Evolutionary conservation across 2,888 invertebrate species (phyloP).

Genomic region (Dastarcus helophoroides): DNA sequence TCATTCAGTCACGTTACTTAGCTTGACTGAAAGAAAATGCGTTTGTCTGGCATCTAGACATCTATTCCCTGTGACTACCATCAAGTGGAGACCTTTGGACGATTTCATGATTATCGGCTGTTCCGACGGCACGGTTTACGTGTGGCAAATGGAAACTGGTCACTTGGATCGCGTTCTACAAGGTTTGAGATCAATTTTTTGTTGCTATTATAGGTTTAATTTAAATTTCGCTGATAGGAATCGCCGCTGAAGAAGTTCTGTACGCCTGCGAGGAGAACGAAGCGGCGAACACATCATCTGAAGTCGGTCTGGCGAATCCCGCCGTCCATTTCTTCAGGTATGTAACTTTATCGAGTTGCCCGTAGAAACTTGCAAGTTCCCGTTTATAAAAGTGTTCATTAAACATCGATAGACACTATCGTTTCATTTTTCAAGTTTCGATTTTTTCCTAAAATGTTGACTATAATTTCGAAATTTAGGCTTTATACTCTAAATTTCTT

Average conservation of each 20-base stretch:
- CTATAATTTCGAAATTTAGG: too few relatives aligned
- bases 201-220: constrained; percentile 2
- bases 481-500: too few relatives aligned
- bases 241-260: constrained; percentile 91
- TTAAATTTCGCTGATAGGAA: constrained; percentile 42
- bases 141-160: constrained; percentile 99
- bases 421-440: too few relatives aligned
- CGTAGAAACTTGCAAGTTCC: too few relatives aligned
- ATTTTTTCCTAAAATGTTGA: too few relatives aligned
- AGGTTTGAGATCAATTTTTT: constrained; percentile 46
- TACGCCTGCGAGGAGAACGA: constrained; percentile 87
- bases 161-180: constrained; percentile 92
- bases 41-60: constrained; percentile 86
- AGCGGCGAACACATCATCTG: constrained; percentile 46
- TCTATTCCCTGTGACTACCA: constrained; percentile 87
- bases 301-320: constrained; percentile 76
- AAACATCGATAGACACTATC: too few relatives aligned
- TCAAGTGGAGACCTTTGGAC: constrained; percentile 94
- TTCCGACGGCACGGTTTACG: constrained; percentile 94
- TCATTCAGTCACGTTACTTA: constrained; percentile 91
- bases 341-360: too few relatives aligned
- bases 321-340: constrained; percentile 88
- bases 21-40: constrained; percentile 86
- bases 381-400: too few relatives aligned
- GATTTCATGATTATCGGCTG: constrained; percentile 97